These are phyloP conservation scores for honey bee (Apis mellifera) DNA, from an alignment of 1,140 invertebrate genomes.

Conservation along the genomic window Amel_HAv3.1 CM009933.2:12010501-12011000, in stretches of 20 bases:
- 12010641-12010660: too few species aligned
- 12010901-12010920: conserved; percentile 70
- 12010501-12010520: conserved; percentile 22
- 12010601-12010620: too few species aligned
- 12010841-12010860: conserved; percentile 37
- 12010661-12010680: not conserved
- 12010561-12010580: not conserved
- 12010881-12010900: conserved; percentile 55
- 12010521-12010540: conserved; percentile 41
- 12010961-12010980: conserved; percentile 60
- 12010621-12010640: not conserved
- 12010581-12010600: not conserved
- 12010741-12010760: too few species aligned
- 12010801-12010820: not conserved
- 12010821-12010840: not conserved
- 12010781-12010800: too few species aligned
- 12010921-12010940: conserved; percentile 67
- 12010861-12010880: conserved; percentile 48
- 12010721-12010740: too few species aligned
- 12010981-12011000: conserved; percentile 59
- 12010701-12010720: too few species aligned
- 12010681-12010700: not conserved
- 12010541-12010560: conserved; percentile 47
- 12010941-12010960: conserved; percentile 56
- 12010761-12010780: too few species aligned